These are phyloP conservation scores for Ondatra zibethicus DNA, from an alignment of 2,113 vertebrate genomes.

Conservation along the genomic window DNA sequence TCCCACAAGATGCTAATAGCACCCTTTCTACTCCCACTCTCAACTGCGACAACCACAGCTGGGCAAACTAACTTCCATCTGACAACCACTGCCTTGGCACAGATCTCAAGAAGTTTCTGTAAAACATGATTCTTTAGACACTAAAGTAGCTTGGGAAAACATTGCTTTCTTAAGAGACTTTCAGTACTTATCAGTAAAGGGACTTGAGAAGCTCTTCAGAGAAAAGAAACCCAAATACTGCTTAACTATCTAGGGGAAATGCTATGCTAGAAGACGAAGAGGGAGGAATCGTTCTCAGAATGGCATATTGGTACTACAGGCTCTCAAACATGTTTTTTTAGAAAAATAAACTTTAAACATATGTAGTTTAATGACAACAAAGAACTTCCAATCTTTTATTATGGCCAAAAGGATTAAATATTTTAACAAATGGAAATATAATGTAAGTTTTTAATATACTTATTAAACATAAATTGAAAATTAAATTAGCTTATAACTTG, in stretches of 20 bases:
- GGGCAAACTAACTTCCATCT: not conserved
- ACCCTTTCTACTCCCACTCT: not conserved
- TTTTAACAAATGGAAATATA: slow-evolving; percentile 44
- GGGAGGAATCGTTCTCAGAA: not conserved
- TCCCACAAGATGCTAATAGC: not conserved
- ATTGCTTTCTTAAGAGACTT: slow-evolving; percentile 11
- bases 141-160: slow-evolving; percentile 7
- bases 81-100: not conserved
- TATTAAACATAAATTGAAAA: slow-evolving; percentile 40
- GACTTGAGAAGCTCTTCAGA: slow-evolving; percentile 28
- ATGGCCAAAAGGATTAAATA: not conserved
- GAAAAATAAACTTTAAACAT: not conserved
- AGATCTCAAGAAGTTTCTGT: slow-evolving; percentile 6
- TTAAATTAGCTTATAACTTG: slow-evolving; percentile 2
- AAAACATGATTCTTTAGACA: not conserved
- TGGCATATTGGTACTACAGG: not conserved
- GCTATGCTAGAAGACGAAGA: not conserved
- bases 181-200: slow-evolving; percentile 21
- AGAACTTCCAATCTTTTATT: not conserved
- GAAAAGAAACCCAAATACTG: slow-evolving; percentile 6
- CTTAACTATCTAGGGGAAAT: not conserved
- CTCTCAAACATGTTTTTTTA: slow-evolving; percentile 9
- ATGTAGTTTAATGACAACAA: slow-evolving; percentile 27
- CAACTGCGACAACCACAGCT: not conserved
- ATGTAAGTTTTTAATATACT: slow-evolving; percentile 46